Conservation (phyloP, 2,113 vertebrate species). For the Lampris incognitus region DNA sequence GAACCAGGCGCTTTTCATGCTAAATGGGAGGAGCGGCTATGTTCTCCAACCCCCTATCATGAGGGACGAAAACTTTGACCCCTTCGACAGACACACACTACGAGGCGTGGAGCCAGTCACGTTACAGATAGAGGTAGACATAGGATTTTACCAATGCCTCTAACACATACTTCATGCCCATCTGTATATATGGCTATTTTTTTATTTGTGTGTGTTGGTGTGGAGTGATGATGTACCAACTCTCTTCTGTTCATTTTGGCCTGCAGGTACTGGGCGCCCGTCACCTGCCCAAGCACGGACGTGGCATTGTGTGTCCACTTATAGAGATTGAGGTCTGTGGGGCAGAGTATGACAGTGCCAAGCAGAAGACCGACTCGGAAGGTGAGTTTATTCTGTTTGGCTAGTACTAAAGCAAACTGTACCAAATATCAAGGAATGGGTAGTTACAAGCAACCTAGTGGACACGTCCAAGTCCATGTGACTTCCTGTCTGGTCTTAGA, state of each 20-base stretch:
- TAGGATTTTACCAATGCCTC: neutral
- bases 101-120: slow-evolving; percentile 85
- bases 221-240: neutral
- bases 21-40: slow-evolving; percentile 92
- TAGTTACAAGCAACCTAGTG: slow-evolving; percentile 28
- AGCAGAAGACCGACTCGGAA: slow-evolving; percentile 96
- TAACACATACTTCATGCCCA: neutral
- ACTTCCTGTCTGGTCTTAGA: slow-evolving; percentile 54
- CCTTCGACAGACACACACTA: slow-evolving; percentile 92
- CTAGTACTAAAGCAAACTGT: neutral
- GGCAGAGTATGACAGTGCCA: slow-evolving; percentile 92
- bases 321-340: slow-evolving; percentile 98
- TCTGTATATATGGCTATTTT: neutral
- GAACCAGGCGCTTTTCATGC: slow-evolving; percentile 98
- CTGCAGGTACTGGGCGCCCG: slow-evolving; percentile 92
- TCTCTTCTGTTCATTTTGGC: neutral
- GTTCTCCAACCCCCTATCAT: slow-evolving; percentile 93
- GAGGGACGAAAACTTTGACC: slow-evolving; percentile 94
- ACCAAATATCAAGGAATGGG: slow-evolving; percentile 19
- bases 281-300: slow-evolving; percentile 95
- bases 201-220: neutral
- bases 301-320: slow-evolving; percentile 95
- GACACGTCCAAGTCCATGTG: slow-evolving; percentile 11
- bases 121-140: slow-evolving; percentile 86
- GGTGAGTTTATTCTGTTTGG: slow-evolving; percentile 76